These are phyloP conservation scores for Hyperoplus immaculatus DNA, from an alignment of 2,797 vertebrate species.

Conservation along the genomic window DNA sequence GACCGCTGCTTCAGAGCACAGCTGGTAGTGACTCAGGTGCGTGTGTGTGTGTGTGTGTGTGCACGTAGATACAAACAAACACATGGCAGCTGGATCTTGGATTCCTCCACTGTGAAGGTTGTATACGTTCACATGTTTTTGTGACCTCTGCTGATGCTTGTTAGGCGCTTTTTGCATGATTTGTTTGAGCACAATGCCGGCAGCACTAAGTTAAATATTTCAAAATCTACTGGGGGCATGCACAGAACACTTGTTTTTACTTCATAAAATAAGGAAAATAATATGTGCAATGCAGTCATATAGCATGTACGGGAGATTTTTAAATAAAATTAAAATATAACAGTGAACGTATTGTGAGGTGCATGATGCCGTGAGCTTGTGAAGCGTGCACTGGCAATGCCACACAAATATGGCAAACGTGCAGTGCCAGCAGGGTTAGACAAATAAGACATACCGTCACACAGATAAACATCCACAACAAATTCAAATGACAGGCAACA, in stretches of 20 bases:
- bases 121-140: constrained; percentile 60
- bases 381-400: constrained; percentile 26
- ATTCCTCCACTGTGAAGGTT: constrained; percentile 64
- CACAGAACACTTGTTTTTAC: constrained; percentile 11
- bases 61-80: constrained; percentile 24
- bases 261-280: background rate
- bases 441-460: constrained; percentile 43
- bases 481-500: constrained; percentile 16
- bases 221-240: constrained; percentile 25
- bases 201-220: constrained; percentile 39
- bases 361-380: background rate
- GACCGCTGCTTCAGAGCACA: constrained; percentile 78
- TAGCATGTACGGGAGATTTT: background rate
- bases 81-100: constrained; percentile 49
- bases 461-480: constrained; percentile 13
- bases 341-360: constrained; percentile 8
- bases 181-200: constrained; percentile 52
- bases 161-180: constrained; percentile 38
- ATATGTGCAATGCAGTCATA: no score
- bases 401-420: constrained; percentile 28
- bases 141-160: constrained; percentile 53
- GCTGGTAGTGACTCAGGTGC: constrained; percentile 72
- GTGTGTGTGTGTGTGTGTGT: background rate
- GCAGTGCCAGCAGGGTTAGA: constrained; percentile 30
- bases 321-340: constrained; percentile 32